Evolutionary conservation across 2,113 vertebrate genomes (phyloP).

Genomic region (Vimba vimba): DNA sequence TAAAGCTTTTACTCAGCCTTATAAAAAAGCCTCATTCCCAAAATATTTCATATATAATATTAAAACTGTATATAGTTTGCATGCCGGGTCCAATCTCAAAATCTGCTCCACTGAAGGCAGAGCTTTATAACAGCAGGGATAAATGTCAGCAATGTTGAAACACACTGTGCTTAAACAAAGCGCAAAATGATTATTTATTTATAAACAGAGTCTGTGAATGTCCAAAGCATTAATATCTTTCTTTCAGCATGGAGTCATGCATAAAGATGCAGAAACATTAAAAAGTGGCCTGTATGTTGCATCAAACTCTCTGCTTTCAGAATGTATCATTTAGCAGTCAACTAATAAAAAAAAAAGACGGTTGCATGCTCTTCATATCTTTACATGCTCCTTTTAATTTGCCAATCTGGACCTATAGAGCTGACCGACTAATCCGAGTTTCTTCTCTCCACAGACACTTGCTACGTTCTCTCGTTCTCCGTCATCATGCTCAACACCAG

Average conservation of each 20-base stretch:
- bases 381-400: not conserved
- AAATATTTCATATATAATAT: not conserved
- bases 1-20: not conserved
- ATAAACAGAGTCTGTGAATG: slow-evolving; percentile 49
- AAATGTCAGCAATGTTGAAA: slow-evolving; percentile 23
- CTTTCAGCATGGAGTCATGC: slow-evolving; percentile 24
- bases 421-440: not conserved
- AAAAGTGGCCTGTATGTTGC: not conserved
- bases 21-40: not conserved
- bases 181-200: slow-evolving; percentile 68
- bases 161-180: slow-evolving; percentile 24
- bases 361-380: not conserved
- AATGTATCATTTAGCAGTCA: not conserved
- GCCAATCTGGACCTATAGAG: not conserved
- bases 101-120: not conserved
- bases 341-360: not conserved
- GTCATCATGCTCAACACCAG: slow-evolving; percentile 99
- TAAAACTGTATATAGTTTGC: not conserved
- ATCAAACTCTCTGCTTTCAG: not conserved
- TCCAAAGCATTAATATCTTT: not conserved
- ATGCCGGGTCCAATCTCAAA: not conserved
- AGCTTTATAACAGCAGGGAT: slow-evolving; percentile 8
- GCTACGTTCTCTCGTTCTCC: slow-evolving; percentile 94
- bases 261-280: slow-evolving; percentile 5
- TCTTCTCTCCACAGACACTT: slow-evolving; percentile 83